Percentiles rank a stretch among this genome's conserved stretches.
phyloP scores from a whole-genome alignment of 2,888 invertebrate species.

The Lamproptera curius region DNA sequence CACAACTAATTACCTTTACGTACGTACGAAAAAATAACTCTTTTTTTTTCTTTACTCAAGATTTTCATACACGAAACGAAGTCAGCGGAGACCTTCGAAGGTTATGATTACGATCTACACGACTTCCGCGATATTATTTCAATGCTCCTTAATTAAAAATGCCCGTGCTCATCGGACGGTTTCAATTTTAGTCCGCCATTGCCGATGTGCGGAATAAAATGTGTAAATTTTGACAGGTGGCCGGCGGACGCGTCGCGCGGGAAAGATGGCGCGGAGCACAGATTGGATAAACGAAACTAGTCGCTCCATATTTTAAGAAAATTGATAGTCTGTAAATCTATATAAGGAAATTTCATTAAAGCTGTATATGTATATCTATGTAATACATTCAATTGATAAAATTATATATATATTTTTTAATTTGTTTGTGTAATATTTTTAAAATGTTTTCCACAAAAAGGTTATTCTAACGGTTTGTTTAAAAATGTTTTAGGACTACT shows the following conservation, averaged over 20 bases:
- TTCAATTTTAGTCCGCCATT: slow-evolving; percentile 9
- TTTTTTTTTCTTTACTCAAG: no score
- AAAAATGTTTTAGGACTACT: no score
- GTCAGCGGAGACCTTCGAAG: slow-evolving; percentile 17
- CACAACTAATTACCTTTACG: slow-evolving; percentile 15
- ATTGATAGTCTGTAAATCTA: no score
- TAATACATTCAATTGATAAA: no score
- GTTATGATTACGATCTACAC: slow-evolving; percentile 14
- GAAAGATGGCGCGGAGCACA: slow-evolving; percentile 49
- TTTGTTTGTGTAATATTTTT: no score
- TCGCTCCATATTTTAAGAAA: no score
- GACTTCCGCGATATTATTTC: slow-evolving; percentile 14
- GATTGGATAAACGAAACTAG: background rate
- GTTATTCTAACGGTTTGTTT: no score
- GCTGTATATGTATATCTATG: no score
- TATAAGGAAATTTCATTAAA: background rate
- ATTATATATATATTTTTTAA: no score
- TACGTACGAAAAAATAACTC: slow-evolving; percentile 5
- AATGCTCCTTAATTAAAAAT: slow-evolving; percentile 19
- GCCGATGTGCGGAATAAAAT: slow-evolving; percentile 42
- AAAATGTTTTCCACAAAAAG: no score
- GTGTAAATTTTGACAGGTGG: slow-evolving; percentile 72
- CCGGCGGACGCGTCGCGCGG: slow-evolving; percentile 42
- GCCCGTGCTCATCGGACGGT: slow-evolving; percentile 15
- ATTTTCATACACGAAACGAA: slow-evolving; percentile 6